A percentile compares a stretch with the other conserved stretches of the same genome.
Conservation (phyloP, 2,797 vertebrate species). For the Botia almorhae region DNA sequence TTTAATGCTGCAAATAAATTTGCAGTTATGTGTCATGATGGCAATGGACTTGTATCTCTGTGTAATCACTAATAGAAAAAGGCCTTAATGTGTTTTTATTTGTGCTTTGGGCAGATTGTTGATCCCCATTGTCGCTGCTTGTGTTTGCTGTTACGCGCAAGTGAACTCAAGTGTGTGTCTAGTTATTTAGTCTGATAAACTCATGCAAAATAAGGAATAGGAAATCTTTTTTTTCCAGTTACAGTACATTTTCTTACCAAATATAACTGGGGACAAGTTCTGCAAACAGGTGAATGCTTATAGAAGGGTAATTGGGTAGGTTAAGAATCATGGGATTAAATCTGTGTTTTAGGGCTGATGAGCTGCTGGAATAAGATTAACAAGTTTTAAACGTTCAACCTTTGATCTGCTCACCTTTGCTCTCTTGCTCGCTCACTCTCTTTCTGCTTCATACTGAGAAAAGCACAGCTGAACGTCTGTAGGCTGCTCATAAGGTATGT, state of each 20-base stretch:
- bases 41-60: neutral
- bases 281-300: neutral
- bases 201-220: conserved; percentile 2
- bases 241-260: neutral
- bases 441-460: conserved; percentile 11
- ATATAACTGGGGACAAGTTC: neutral
- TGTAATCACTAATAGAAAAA: neutral
- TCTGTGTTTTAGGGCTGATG: neutral
- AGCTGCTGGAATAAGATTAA: conserved; percentile 72
- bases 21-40: neutral
- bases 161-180: neutral
- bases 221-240: conserved; percentile 2
- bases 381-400: conserved; percentile 75
- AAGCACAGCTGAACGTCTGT: conserved; percentile 53
- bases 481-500: conserved; percentile 61
- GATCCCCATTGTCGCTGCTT: neutral
- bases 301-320: neutral
- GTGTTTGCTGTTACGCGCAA: neutral
- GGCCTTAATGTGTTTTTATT: neutral
- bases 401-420: conserved; percentile 76
- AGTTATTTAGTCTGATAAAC: neutral
- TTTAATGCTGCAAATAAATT: neutral
- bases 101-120: neutral
- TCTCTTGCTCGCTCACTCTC: conserved; percentile 46
- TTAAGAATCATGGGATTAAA: neutral